Percentiles rank a stretch among this genome's conserved stretches.
These are phyloP conservation scores for Nephrotoma flavescens DNA, from an alignment of 2,888 invertebrate species.

Conservation along the genomic window DNA sequence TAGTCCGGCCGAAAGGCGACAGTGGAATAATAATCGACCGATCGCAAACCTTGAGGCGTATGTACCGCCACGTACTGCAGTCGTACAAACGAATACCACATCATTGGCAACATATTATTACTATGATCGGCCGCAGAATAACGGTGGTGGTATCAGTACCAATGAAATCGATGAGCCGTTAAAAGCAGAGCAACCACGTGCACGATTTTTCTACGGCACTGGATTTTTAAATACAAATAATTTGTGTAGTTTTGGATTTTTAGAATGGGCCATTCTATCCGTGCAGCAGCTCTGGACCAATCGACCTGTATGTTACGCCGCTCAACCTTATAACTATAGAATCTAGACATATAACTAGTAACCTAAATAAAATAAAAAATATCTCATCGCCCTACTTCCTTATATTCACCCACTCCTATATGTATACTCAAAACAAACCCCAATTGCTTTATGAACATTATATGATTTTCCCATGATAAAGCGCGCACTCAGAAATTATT, in stretches of 20 bases:
- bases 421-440: neutral
- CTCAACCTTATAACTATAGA: neutral
- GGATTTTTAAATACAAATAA: neutral
- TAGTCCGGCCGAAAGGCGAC: constrained; percentile 10
- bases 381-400: neutral
- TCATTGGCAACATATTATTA: constrained; percentile 3
- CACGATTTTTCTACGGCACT: constrained; percentile 9
- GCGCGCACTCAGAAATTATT: neutral
- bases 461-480: neutral
- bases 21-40: neutral
- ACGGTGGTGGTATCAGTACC: neutral
- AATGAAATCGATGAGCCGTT: neutral
- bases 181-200: constrained; percentile 9
- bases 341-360: neutral
- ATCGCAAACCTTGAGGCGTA: neutral
- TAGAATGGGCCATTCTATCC: constrained; percentile 9
- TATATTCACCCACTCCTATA: neutral
- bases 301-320: constrained; percentile 9
- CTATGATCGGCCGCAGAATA: neutral
- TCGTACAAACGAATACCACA: constrained; percentile 12
- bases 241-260: constrained; percentile 10
- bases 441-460: neutral
- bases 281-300: constrained; percentile 11
- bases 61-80: constrained; percentile 4
- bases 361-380: too few species aligned